Base-by-base conservation (phyloP, 1,140 invertebrate species). In the Microplitis mediator region DNA sequence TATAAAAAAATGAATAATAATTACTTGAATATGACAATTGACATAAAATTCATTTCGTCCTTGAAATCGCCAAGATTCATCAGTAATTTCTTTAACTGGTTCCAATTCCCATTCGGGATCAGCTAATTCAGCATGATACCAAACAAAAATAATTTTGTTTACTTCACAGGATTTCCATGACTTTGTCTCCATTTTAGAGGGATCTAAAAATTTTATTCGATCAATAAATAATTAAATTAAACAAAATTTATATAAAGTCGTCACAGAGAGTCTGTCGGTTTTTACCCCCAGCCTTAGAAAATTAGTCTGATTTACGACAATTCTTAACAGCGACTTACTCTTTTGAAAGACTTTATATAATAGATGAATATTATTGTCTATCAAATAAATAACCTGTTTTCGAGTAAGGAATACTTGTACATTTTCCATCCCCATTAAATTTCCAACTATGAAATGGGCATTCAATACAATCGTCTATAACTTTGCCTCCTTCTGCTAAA, bases 361-460 rank as follows among this genome's bases (percentile, higher is more conserved):
- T 66, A 36, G 13, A 6, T 23, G 2, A 23, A 23, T 23, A 23
- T 23, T 23, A 54, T 50, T n/a, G n/a, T n/a, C n/a, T n/a, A n/a
- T n/a, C n/a, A n/a, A n/a, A 69, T 58, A n/a, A 66, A 14, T 75
- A 82, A 90, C 90, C 83, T 85, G 89, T 85, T 35, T 81, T 75
- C 0, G 84, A 50, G 65, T 94, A 93, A 0, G 95, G 95, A 52
- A 96, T 91, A 54, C 88, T 85, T 0, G 89, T 85, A 78, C 94
- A 95, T 54, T 86, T 82, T 4, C 95, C 96, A 79, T 93, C 91
- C 16, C 86, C 93, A 31, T 89, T 84, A 83, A 97, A 97, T 35
- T 86, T 86, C 95, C 95, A 97, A 62, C 91, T 91, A 76, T 97
- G 95, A 86, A 97, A 97, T 0, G 95, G 95, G 81, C 96, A 97